phyloP scores from a whole-genome alignment of 2,888 invertebrate genomes.

The Harpalus rubripes region DNA sequence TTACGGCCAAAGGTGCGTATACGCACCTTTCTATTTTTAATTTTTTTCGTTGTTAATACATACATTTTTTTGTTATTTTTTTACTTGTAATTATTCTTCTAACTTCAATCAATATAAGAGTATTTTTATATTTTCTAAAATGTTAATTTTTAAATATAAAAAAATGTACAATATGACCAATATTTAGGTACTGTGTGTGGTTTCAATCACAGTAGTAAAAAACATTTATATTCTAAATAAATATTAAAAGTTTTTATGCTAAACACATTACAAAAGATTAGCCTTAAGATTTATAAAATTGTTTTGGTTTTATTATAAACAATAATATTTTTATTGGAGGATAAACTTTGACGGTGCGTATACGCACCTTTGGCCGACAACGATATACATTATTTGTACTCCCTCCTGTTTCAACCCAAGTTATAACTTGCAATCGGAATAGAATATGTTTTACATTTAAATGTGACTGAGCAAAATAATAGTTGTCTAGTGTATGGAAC shows the following conservation, averaged over 20 bases:
- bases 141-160: too few species aligned
- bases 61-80: too few species aligned
- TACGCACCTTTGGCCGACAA: slow-evolving; percentile 4
- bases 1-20: too few species aligned
- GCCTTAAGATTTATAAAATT: neutral
- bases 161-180: too few species aligned
- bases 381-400: slow-evolving; percentile 1
- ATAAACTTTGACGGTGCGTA: slow-evolving; percentile 2
- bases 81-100: neutral
- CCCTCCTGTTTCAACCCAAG: neutral
- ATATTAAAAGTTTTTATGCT: neutral
- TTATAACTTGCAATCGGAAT: neutral
- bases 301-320: slow-evolving; percentile 12
- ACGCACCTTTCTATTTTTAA: too few species aligned
- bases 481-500: too few species aligned
- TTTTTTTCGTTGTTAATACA: too few species aligned
- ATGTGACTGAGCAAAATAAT: too few species aligned
- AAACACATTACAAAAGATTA: neutral
- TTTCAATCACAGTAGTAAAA: slow-evolving; percentile 7
- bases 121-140: neutral
- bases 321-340: neutral
- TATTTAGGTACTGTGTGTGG: neutral
- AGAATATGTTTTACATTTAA: too few species aligned
- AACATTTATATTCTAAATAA: neutral
- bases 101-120: neutral